These are phyloP conservation scores for Heliconius melpomene DNA, from an alignment of 1,140 invertebrate species.

Conservation along the genomic window DNA sequence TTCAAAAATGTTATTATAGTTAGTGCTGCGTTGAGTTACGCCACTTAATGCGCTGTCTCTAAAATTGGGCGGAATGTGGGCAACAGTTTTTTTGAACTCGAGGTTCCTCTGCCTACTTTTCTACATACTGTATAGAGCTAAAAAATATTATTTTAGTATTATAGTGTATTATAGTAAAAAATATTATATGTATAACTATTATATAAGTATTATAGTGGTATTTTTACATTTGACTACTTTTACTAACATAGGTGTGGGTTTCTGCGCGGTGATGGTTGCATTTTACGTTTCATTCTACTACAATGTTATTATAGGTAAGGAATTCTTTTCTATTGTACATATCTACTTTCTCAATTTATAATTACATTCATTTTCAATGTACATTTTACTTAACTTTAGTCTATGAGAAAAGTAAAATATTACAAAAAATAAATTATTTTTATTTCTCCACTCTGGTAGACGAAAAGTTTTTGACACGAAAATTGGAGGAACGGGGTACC, in stretches of 20 bases:
- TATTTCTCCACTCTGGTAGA: no score
- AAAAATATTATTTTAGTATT: no score
- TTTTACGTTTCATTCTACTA: constrained; percentile 96
- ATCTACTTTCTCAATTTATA: no score
- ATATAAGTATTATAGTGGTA: no score
- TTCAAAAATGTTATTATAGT: background rate
- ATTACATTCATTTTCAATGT: no score
- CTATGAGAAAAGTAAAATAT: no score
- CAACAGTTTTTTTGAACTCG: background rate
- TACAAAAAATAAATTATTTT: no score
- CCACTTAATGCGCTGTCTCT: background rate
- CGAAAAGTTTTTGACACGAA: no score
- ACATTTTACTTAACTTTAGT: no score
- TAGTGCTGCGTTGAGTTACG: background rate
- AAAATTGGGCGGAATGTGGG: background rate
- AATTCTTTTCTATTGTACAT: background rate
- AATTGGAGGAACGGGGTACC: no score
- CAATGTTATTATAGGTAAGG: constrained; percentile 92
- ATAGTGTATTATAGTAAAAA: no score
- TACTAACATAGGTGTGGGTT: constrained; percentile 87
- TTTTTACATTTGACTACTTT: background rate
- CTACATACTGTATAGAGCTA: background rate
- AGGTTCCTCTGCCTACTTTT: background rate
- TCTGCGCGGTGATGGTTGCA: constrained; percentile 94
- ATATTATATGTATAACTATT: no score